Evolutionary conservation across 2,888 invertebrate genomes (phyloP).

Genomic region (Cantharis nigra): DNA sequence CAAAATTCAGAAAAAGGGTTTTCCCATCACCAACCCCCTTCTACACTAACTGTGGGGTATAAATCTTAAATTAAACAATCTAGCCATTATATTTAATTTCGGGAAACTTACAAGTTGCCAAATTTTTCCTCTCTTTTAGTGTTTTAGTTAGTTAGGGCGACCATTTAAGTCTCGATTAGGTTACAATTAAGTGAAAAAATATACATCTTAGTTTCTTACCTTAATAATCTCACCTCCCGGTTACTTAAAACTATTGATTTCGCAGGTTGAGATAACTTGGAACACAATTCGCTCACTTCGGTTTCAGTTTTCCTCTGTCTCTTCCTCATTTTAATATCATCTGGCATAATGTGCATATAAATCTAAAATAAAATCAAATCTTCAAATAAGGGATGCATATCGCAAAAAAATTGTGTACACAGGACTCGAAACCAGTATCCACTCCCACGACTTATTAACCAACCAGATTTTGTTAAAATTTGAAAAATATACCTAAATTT

Average conservation of each 20-base stretch:
- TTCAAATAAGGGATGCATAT: not conserved
- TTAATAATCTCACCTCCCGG: slow-evolving; percentile 83
- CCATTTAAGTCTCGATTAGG: no score
- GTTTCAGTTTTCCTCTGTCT: slow-evolving; percentile 89
- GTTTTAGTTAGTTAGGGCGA: no score
- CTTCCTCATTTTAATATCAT: slow-evolving; percentile 84
- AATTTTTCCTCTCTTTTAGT: no score
- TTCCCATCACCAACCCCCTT: not conserved
- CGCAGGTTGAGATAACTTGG: slow-evolving; percentile 77
- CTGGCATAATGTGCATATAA: slow-evolving; percentile 82
- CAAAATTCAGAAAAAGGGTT: not conserved
- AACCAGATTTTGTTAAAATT: no score
- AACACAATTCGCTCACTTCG: slow-evolving; percentile 84
- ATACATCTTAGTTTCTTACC: slow-evolving; percentile 55
- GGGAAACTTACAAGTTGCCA: no score
- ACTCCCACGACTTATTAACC: no score
- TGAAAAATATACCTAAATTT: no score
- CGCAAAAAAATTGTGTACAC: no score
- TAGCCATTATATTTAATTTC: no score
- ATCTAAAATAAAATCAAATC: slow-evolving; percentile 53
- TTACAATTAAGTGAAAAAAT: not conserved
- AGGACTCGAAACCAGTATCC: no score
- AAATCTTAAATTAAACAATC: no score
- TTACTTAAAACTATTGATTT: slow-evolving; percentile 90
- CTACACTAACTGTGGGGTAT: not conserved